phyloP scores from a whole-genome alignment of 2,113 vertebrate genomes.

The Odontophorus gujanensis region DNA sequence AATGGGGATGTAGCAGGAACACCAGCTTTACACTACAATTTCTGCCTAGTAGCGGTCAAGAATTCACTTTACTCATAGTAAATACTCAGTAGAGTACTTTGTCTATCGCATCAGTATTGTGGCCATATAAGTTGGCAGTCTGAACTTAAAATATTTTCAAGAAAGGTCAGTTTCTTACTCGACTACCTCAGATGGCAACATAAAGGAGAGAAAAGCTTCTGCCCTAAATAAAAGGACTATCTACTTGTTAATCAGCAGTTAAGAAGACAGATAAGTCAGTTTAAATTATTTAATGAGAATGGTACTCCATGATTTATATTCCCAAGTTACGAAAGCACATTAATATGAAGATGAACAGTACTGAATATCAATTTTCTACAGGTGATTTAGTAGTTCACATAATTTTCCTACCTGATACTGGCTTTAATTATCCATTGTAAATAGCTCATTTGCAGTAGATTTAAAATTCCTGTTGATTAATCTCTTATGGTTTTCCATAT shows the following conservation, averaged over 20 bases:
- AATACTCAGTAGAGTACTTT: neutral
- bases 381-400: neutral
- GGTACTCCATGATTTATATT: neutral
- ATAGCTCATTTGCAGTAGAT: slow-evolving; percentile 26
- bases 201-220: neutral
- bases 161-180: neutral
- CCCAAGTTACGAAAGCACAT: neutral
- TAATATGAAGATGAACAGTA: slow-evolving; percentile 6
- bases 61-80: neutral
- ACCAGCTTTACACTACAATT: neutral
- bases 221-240: neutral
- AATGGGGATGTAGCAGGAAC: neutral
- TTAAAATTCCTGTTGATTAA: slow-evolving; percentile 40
- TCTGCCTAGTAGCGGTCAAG: neutral
- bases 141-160: neutral
- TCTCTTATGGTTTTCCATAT: neutral
- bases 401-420: neutral
- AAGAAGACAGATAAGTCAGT: neutral
- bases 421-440: slow-evolving; percentile 30
- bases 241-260: neutral
- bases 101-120: neutral
- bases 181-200: neutral
- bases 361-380: neutral
- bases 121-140: neutral
- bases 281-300: neutral